phyloP scores from a whole-genome alignment of 2,113 vertebrate genomes.

The Rafetus swinhoei region DNA sequence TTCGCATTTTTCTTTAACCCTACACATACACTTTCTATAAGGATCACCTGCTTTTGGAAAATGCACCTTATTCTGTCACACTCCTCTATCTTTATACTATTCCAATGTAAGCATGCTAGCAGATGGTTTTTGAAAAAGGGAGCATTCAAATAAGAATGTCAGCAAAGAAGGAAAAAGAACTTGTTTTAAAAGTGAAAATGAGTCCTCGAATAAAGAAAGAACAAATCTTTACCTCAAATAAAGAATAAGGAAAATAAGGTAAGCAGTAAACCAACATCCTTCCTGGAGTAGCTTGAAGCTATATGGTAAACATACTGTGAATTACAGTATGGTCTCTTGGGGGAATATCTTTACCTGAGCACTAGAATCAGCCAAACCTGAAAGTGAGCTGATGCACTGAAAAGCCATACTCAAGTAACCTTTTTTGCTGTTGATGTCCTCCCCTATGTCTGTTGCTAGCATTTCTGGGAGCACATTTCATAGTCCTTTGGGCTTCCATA shows the following conservation, averaged over 20 bases:
- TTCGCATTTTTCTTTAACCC: background rate
- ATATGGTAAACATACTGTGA: background rate
- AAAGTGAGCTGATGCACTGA: background rate
- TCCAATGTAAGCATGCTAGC: background rate
- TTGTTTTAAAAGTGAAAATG: fast-evolving
- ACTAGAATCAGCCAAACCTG: background rate
- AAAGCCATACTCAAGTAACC: background rate
- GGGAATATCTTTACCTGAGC: background rate
- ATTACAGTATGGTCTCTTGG: background rate
- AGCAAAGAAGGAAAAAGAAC: background rate
- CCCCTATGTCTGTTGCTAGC: background rate
- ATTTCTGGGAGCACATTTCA: background rate
- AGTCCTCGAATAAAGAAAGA: background rate
- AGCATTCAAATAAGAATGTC: background rate
- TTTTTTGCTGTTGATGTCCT: background rate
- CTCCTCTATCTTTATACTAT: background rate
- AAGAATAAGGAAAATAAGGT: background rate
- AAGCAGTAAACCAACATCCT: background rate
- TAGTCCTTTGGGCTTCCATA: background rate
- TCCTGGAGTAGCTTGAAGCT: background rate
- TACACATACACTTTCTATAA: background rate
- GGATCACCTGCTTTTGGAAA: background rate
- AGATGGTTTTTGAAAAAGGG: background rate
- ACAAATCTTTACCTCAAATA: background rate
- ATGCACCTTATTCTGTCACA: background rate